Evolutionary conservation across 2,113 vertebrate species (phyloP).

Genomic region (Dendrocopos noguchii): DNA sequence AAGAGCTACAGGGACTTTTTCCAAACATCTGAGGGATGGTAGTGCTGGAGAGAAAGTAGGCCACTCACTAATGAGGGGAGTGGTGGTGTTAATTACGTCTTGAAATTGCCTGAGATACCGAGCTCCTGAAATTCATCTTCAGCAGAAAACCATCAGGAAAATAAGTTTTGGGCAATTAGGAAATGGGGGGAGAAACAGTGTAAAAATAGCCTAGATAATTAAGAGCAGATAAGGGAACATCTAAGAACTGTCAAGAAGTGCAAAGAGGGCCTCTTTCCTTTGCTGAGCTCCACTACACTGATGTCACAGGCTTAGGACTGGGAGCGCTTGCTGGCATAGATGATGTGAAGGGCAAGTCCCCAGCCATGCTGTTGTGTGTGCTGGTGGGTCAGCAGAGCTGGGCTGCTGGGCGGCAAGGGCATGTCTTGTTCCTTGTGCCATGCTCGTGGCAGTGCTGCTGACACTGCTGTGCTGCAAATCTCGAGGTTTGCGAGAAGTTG

Average conservation of each 20-base stretch:
- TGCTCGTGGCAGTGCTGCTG: fast-evolving
- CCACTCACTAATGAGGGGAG: constrained; percentile 44
- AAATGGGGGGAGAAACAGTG: background rate
- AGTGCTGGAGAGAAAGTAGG: constrained; percentile 40
- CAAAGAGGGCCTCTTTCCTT: background rate
- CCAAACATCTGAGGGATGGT: background rate
- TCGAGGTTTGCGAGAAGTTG: fast-evolving
- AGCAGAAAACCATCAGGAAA: constrained; percentile 50
- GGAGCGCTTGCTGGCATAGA: background rate
- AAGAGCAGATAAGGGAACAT: constrained; percentile 17
- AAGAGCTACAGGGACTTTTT: background rate
- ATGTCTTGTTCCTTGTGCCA: fast-evolving
- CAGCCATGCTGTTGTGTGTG: fast-evolving
- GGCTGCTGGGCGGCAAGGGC: background rate
- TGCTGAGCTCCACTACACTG: background rate
- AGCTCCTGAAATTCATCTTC: constrained; percentile 57
- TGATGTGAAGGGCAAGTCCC: background rate
- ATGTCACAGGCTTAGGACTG: fast-evolving
- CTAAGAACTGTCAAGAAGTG: background rate
- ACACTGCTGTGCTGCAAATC: background rate
- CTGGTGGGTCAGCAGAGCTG: background rate
- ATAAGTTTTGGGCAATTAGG: constrained; percentile 46
- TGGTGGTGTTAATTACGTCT: constrained; percentile 44
- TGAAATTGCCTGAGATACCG: constrained; percentile 38
- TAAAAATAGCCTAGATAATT: constrained; percentile 60